Evolutionary conservation across 2,113 vertebrate genomes (phyloP).

Genomic region (Charina bottae): DNA sequence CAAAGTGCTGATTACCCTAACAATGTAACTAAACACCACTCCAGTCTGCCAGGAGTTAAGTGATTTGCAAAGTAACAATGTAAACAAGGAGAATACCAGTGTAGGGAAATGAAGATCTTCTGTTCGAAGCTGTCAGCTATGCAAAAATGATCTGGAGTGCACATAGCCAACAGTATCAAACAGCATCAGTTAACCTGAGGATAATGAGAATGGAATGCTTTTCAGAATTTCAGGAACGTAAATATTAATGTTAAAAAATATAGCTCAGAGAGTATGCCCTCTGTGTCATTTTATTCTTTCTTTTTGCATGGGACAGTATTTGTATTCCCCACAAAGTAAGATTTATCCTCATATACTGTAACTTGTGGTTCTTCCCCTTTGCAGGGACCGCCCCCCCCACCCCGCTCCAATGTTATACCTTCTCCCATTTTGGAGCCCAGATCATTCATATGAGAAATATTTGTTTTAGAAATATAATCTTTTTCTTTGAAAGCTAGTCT

Average conservation of each 20-base stretch:
- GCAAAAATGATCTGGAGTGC: neutral
- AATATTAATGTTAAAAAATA: neutral
- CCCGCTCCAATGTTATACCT: no score
- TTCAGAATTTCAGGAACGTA: neutral
- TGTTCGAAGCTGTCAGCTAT: conserved; percentile 25
- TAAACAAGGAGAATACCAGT: conserved; percentile 36
- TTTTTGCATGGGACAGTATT: neutral
- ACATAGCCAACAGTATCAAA: conserved; percentile 10
- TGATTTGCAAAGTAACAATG: conserved; percentile 41
- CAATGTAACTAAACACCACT: conserved; percentile 28
- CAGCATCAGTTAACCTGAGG: neutral
- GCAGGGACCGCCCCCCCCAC: neutral
- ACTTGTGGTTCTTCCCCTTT: neutral
- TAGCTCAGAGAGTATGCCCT: neutral
- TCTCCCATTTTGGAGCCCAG: neutral
- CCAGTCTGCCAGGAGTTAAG: conserved; percentile 22
- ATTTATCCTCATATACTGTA: neutral
- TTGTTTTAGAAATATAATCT: neutral
- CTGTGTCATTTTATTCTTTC: neutral
- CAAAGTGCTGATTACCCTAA: conserved; percentile 26
- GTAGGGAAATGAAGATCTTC: conserved; percentile 24
- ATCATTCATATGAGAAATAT: neutral
- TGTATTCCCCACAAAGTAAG: neutral
- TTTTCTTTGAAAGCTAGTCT: neutral
- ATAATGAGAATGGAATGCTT: neutral